These are phyloP conservation scores for Struthio camelus DNA, from an alignment of 2,113 vertebrate species.

Conservation along the genomic window DNA sequence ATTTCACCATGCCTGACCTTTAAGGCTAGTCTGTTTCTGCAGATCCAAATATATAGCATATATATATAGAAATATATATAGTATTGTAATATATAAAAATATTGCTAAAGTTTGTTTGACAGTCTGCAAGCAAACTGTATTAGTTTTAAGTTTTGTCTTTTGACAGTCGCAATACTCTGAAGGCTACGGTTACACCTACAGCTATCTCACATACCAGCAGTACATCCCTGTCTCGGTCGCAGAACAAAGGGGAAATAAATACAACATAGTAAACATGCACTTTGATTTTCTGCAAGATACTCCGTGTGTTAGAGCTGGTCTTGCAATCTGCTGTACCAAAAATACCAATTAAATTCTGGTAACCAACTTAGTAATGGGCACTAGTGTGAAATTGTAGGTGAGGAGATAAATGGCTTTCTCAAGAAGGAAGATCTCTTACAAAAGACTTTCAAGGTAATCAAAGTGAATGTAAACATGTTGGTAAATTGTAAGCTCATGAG, in stretches of 20 bases:
- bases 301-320: too few relatives aligned
- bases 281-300: too few relatives aligned
- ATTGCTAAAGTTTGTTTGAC: neutral
- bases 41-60: neutral
- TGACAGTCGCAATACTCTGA: neutral
- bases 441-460: neutral
- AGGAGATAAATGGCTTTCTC: neutral
- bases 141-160: neutral
- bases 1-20: neutral
- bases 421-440: neutral
- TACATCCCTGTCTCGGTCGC: neutral
- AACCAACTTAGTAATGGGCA: neutral
- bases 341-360: conserved; percentile 24
- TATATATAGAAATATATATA: too few relatives aligned
- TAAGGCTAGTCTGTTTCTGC: neutral
- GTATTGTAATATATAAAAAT: neutral
- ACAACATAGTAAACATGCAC: neutral
- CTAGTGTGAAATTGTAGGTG: neutral
- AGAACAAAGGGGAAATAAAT: neutral
- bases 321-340: neutral
- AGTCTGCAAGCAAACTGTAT: neutral
- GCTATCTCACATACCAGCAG: neutral
- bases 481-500: neutral
- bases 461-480: neutral
- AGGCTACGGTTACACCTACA: neutral